Percentiles rank a stretch among this genome's conserved stretches.
Conservation (phyloP, 2,797 vertebrate genomes). For the Carduelis carduelis region DNA sequence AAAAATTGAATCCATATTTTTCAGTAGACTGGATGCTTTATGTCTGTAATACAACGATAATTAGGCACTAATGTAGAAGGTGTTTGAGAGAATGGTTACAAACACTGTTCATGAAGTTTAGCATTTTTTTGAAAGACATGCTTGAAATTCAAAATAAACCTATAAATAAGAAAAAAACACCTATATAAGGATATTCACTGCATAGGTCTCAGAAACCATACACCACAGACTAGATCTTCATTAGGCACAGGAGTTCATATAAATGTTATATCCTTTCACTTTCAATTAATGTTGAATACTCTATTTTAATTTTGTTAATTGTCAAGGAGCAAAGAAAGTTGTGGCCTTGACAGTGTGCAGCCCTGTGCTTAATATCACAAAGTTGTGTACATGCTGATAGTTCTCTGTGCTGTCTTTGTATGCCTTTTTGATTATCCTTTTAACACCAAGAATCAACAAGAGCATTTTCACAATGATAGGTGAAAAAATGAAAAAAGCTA, state of each 20-base stretch:
- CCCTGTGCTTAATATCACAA: neutral
- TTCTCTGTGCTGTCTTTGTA: neutral
- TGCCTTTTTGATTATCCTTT: neutral
- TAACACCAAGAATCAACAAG: neutral
- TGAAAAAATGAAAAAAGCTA: neutral
- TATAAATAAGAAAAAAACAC: neutral
- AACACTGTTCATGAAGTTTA: neutral
- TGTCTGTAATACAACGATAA: conserved; percentile 28
- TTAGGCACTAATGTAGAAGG: neutral
- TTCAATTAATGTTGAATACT: neutral
- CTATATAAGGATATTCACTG: neutral
- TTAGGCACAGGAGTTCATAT: neutral
- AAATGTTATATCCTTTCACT: neutral
- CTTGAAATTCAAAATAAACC: neutral
- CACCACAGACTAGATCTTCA: neutral
- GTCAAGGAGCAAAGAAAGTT: neutral
- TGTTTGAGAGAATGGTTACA: neutral
- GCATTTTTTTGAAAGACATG: neutral
- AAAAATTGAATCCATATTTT: neutral
- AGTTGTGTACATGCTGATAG: neutral
- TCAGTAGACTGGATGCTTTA: neutral
- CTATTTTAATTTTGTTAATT: neutral
- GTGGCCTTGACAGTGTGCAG: neutral
- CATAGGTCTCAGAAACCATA: neutral
- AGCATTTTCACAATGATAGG: neutral